Evolutionary conservation across 2,113 vertebrate species (phyloP).

Genomic region (Natator depressus): DNA sequence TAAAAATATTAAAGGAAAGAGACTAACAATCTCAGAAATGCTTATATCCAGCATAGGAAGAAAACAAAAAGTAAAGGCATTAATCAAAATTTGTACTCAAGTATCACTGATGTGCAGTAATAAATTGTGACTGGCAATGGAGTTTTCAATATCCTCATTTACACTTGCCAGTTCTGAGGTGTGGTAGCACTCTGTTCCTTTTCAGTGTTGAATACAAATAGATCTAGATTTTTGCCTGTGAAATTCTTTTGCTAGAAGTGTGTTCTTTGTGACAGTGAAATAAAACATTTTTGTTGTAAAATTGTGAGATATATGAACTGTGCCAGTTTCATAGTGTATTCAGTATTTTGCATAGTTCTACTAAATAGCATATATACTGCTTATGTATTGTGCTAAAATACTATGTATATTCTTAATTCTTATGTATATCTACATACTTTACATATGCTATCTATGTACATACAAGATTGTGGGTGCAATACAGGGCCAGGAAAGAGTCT

Average conservation of each 20-base stretch:
- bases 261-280: neutral
- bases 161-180: neutral
- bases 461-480: neutral
- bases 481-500: neutral
- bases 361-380: neutral
- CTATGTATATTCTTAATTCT: neutral
- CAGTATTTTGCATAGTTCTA: neutral
- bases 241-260: constrained; percentile 9
- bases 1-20: neutral
- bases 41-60: neutral
- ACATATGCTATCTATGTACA: neutral
- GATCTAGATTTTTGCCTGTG: neutral
- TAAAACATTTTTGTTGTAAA: neutral
- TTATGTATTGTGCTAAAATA: neutral
- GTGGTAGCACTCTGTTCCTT: neutral
- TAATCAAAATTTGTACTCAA: neutral
- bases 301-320: neutral
- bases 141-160: neutral
- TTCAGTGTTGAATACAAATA: neutral
- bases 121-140: neutral
- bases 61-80: neutral
- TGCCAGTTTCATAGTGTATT: neutral
- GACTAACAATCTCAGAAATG: neutral
- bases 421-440: neutral
- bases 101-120: neutral